phyloP scores from a whole-genome alignment of 2,888 invertebrate genomes.

The Parascotia fuliginaria region DNA sequence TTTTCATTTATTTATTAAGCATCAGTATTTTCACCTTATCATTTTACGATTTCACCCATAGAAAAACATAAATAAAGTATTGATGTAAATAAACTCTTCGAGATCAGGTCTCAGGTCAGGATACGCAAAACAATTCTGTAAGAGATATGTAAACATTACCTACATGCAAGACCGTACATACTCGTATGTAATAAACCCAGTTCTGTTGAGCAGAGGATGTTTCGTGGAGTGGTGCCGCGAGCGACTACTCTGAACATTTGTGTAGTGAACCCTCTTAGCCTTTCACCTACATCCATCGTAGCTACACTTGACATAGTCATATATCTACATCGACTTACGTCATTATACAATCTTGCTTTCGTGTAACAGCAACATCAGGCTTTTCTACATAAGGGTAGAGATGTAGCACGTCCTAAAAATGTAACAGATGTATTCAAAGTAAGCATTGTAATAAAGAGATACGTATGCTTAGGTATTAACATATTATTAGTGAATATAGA shows the following conservation, averaged over 20 bases:
- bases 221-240: conserved; percentile 54
- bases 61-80: too few species aligned
- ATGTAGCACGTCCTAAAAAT: not conserved
- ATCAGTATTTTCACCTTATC: too few species aligned
- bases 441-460: too few species aligned
- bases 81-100: too few species aligned
- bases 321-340: conserved; percentile 53
- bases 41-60: too few species aligned
- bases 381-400: too few species aligned
- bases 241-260: conserved; percentile 59
- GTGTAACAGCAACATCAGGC: too few species aligned
- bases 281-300: conserved; percentile 61
- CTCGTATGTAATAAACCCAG: conserved; percentile 10
- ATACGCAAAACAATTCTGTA: conserved; percentile 8
- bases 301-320: conserved; percentile 62
- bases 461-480: too few species aligned
- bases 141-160: conserved; percentile 2
- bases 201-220: conserved; percentile 46
- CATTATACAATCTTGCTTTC: conserved; percentile 20
- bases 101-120: not conserved
- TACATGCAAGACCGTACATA: conserved; percentile 12
- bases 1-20: too few species aligned
- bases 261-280: conserved; percentile 59
- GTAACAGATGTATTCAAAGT: too few species aligned
- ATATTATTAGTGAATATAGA: too few species aligned